Base-by-base conservation (phyloP, 2,113 vertebrate species). In the Bubo scandiacus region DNA sequence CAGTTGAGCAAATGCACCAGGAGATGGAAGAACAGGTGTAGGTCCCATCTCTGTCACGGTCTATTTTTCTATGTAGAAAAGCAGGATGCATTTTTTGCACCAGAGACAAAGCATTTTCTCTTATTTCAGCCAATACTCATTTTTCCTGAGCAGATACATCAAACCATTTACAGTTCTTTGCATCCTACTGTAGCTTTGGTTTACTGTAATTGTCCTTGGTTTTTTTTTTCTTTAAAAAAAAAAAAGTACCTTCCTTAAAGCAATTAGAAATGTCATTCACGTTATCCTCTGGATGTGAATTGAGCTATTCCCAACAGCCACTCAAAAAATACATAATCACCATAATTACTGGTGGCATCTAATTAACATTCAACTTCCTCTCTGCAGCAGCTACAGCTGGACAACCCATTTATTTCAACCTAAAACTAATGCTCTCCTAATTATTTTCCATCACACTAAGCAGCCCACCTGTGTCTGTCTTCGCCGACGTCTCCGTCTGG, bases 261-360 rank as follows among this genome's bases (percentile, higher is more conserved):
- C 38, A 6, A 97, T 98, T 96, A 98, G 97, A 95, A 96, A 94
- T 66, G 89, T 97, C 98, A 96, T 90, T 98, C 97, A 95, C 51
- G 34, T 95, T 80, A 88, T 86, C 93, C 86, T 97, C 94, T 97
- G 96, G 95, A 97, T 97, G 94, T 65, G 91, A 97, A 98, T 71
- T 90, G 77, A 92, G 92, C 97, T 96, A 96, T 97, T 98, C 98
- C 98, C 97, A 97, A 96, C 94, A 97, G 97, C 97, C 95, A 96
- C 97, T 98, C 97, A 98, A 98, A 98, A 92, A 97, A 86, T 54
- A 78, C 93, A 97, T 98, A 98, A 99, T 99, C 97, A 99, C 98
- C 98, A 98, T 99, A 99, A 99, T 99, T 98, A 99, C 97, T 98
- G 97, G 96, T 98, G 98, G 98, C 97, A 98, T 96, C 97, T 98